A percentile compares a stretch with the other conserved stretches of the same genome.
Evolutionary conservation across 2,113 vertebrate genomes (phyloP).

Genomic region (Panurus biarmicus): DNA sequence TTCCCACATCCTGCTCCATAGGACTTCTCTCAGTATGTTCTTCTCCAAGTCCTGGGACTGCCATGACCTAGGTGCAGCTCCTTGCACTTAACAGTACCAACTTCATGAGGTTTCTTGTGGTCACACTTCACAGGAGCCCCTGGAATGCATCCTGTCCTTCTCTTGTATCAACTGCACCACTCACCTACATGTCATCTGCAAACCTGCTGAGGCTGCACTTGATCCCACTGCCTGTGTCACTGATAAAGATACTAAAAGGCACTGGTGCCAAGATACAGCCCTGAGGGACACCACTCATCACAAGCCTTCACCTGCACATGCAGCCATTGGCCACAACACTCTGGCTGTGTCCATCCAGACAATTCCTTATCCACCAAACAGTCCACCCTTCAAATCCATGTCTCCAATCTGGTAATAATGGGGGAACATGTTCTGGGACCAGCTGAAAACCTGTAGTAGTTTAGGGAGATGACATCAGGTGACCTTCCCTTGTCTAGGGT

Average conservation of each 20-base stretch:
- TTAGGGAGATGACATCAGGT: background rate
- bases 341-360: background rate
- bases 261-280: background rate
- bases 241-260: background rate
- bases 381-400: background rate
- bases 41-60: background rate
- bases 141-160: background rate
- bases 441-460: background rate
- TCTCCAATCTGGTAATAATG: background rate
- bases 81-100: background rate
- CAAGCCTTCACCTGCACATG: background rate
- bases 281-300: too few species aligned
- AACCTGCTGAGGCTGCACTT: background rate
- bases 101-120: background rate
- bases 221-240: fast-evolving
- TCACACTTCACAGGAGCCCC: too few species aligned
- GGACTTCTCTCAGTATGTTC: background rate
- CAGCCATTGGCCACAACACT: background rate
- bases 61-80: background rate
- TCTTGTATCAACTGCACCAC: background rate
- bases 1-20: too few species aligned
- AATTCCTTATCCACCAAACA: background rate
- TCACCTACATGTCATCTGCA: background rate
- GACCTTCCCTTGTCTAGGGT: background rate
- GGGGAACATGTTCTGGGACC: too few species aligned